phyloP scores from a whole-genome alignment of 2,113 vertebrate species.

The Spea multiplicata region DNA sequence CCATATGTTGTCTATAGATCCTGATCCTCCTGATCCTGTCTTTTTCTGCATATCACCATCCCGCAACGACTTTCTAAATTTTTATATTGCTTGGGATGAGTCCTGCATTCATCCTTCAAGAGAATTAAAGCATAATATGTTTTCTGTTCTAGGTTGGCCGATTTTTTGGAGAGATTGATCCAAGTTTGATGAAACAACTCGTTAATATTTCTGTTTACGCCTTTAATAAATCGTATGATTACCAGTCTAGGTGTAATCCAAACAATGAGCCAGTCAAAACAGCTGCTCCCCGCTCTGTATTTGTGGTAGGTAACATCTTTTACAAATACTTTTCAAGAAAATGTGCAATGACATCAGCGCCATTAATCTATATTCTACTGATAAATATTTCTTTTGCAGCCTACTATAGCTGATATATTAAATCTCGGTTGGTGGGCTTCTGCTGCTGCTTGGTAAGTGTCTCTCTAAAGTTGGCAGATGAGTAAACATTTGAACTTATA shows the following conservation, averaged over 20 bases:
- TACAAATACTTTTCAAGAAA: neutral
- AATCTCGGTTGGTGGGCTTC: conserved; percentile 96
- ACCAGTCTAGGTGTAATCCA: conserved; percentile 92
- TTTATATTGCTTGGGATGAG: too few species aligned
- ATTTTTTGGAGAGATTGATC: conserved; percentile 96
- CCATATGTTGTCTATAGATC: too few species aligned
- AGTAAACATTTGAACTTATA: too few species aligned
- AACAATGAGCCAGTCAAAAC: conserved; percentile 87
- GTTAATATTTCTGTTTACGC: conserved; percentile 88
- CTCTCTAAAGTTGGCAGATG: too few species aligned
- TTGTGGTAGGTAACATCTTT: conserved; percentile 77
- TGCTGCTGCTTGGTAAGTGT: conserved; percentile 88
- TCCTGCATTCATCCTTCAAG: too few species aligned
- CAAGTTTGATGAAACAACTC: conserved; percentile 86
- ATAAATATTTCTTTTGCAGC: conserved; percentile 64
- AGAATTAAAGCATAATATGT: neutral
- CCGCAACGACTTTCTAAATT: too few species aligned
- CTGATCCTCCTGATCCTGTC: too few species aligned
- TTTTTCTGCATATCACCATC: too few species aligned
- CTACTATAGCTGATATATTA: conserved; percentile 88
- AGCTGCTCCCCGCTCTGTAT: conserved; percentile 82
- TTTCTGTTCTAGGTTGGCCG: conserved; percentile 71
- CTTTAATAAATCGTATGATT: conserved; percentile 96
- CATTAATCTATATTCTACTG: neutral
- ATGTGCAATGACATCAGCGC: rapidly evolving